phyloP scores from a whole-genome alignment of 2,888 invertebrate species.

The Malthinus seriepunctatus region DNA sequence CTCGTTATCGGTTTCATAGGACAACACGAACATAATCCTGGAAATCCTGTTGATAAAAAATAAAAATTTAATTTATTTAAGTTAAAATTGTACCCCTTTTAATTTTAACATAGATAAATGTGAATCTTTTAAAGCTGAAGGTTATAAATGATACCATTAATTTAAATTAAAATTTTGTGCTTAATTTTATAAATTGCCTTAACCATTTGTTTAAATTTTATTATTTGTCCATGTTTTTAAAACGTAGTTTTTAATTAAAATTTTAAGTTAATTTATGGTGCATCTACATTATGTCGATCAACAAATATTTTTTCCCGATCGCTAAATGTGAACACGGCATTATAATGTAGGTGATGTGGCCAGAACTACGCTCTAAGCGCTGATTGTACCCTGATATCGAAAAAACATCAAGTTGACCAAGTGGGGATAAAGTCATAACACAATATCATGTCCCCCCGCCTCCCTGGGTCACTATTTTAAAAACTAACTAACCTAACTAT shows the following conservation, averaged over 20 bases:
- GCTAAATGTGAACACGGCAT: no score
- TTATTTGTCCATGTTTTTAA: constrained; percentile 7
- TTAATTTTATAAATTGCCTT: constrained; percentile 15
- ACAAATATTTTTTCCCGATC: no score
- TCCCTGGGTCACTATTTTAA: no score
- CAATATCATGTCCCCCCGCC: no score
- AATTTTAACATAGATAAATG: constrained; percentile 14
- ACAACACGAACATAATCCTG: constrained; percentile 80
- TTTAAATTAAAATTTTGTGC: constrained; percentile 11
- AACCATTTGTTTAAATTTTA: constrained; percentile 12
- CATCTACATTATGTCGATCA: no score
- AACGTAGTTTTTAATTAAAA: constrained; percentile 3
- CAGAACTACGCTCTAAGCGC: no score
- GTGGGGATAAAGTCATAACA: no score
- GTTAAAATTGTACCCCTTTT: constrained; percentile 1
- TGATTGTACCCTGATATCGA: no score
- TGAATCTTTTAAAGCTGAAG: constrained; percentile 13
- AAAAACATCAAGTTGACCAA: no score
- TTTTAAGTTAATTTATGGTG: not conserved
- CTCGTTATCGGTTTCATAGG: constrained; percentile 65
- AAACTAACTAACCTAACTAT: no score
- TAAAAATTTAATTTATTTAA: constrained; percentile 1
- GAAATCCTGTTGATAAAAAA: constrained; percentile 62
- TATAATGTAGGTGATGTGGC: no score
- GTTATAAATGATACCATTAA: constrained; percentile 13